phyloP scores from a whole-genome alignment of 1,140 invertebrate genomes.

The Hyposmocoma kahamanoa region DNA sequence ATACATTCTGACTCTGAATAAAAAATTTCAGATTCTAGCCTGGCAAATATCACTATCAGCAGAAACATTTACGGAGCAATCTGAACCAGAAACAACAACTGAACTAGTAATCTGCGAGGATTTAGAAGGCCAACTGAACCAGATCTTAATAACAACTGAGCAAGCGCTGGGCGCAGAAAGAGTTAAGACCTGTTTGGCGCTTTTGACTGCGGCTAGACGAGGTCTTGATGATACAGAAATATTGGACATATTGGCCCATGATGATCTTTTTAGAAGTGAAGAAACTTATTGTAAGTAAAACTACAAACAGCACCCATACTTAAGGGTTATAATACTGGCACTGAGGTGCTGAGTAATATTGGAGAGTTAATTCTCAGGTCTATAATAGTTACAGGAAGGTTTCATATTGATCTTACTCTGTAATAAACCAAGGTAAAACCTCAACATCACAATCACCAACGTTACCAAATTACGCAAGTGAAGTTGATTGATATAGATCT shows the following conservation, averaged over 20 bases:
- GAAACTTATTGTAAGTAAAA: conserved; percentile 78
- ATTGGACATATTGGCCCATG: conserved; percentile 81
- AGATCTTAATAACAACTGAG: conserved; percentile 80
- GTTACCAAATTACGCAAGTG: too few relatives aligned
- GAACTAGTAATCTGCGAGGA: conserved; percentile 69
- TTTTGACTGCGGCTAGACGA: conserved; percentile 80
- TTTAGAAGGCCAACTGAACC: conserved; percentile 75
- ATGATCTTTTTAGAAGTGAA: conserved; percentile 80
- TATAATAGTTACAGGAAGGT: too few relatives aligned
- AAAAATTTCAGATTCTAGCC: conserved; percentile 75
- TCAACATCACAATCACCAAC: too few relatives aligned
- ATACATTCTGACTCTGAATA: too few relatives aligned
- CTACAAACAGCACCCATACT: too few relatives aligned
- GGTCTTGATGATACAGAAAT: conserved; percentile 85
- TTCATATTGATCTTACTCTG: too few relatives aligned
- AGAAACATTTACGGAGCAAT: conserved; percentile 58
- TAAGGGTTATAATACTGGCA: too few relatives aligned
- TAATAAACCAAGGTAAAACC: too few relatives aligned
- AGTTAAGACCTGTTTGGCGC: conserved; percentile 75
- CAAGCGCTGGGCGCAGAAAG: conserved; percentile 77
- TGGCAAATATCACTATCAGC: conserved; percentile 79
- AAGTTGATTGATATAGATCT: too few relatives aligned
- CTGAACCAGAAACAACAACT: conserved; percentile 43
- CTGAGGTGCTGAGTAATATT: too few relatives aligned
- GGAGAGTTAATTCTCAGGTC: too few relatives aligned